These are phyloP conservation scores for Bilobella aurantiaca DNA, from an alignment of 1,140 invertebrate species.

Conservation along the genomic window DNA sequence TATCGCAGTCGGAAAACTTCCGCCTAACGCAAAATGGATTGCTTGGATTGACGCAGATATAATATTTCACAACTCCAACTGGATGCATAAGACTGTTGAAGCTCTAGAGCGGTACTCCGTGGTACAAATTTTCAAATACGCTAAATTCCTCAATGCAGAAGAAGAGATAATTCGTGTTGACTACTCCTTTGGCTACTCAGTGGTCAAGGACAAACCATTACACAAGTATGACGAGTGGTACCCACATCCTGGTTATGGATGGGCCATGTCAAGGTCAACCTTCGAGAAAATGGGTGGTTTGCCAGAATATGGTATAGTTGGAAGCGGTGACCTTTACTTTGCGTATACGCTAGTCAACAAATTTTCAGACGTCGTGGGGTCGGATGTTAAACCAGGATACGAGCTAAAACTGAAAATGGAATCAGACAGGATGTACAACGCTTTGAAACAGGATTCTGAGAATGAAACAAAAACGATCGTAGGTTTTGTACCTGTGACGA, in stretches of 20 bases:
- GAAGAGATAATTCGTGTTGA: conserved; percentile 3
- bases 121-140: conserved; percentile 16
- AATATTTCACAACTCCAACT: not conserved
- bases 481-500: not conserved
- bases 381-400: not conserved
- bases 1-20: conserved; percentile 12
- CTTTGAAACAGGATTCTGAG: not conserved
- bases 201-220: conserved; percentile 4
- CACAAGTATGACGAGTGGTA: conserved; percentile 13
- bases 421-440: not conserved
- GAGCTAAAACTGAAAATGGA: not conserved
- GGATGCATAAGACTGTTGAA: conserved; percentile 5
- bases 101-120: conserved; percentile 5
- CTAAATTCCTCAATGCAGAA: conserved; percentile 3
- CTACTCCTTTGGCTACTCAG: conserved; percentile 16
- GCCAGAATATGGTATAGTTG: conserved; percentile 16
- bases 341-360: conserved; percentile 13
- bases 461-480: not conserved
- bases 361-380: conserved; percentile 2
- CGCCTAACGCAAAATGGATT: conserved; percentile 14
- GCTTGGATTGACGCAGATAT: conserved; percentile 18
- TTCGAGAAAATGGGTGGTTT: conserved; percentile 9
- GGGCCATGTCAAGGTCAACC: conserved; percentile 6
- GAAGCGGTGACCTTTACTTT: conserved; percentile 15
- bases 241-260: conserved; percentile 17